Percentiles rank a stretch among this genome's conserved stretches.
These are phyloP conservation scores for Meloidogyne floridensis DNA, from an alignment of 1,140 invertebrate genomes.

Conservation along the genomic window DNA sequence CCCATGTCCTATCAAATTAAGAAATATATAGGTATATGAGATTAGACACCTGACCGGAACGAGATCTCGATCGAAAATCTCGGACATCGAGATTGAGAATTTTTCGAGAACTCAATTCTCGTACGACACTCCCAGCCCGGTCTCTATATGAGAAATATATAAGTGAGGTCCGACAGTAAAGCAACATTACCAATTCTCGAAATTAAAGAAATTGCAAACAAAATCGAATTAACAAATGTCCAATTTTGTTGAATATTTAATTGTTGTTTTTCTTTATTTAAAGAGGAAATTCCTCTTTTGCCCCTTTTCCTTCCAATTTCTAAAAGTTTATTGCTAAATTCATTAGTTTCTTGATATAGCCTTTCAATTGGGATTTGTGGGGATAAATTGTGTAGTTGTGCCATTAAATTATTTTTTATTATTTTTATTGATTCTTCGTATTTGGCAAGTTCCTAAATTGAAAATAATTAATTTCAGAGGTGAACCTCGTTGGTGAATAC, in stretches of 20 bases:
- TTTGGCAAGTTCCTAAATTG: background rate
- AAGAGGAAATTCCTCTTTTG: background rate
- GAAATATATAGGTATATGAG: no score
- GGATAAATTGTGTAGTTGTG: background rate
- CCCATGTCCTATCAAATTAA: no score
- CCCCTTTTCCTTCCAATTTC: background rate
- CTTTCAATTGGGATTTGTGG: background rate
- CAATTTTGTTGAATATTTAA: background rate
- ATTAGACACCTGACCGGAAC: no score
- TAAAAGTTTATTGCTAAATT: constrained; percentile 5
- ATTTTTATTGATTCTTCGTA: constrained; percentile 3
- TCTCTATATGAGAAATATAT: no score
- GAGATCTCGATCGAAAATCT: no score
- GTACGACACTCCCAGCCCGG: no score
- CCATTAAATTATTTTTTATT: constrained; percentile 10
- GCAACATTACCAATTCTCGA: background rate
- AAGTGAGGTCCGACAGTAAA: no score
- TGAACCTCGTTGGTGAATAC: no score
- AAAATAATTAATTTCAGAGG: background rate
- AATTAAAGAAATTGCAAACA: background rate
- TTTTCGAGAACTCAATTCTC: no score
- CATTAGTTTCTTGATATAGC: background rate
- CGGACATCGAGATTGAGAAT: no score
- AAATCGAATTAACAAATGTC: background rate
- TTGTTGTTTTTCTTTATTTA: background rate